Evolutionary conservation across 2,888 invertebrate genomes (phyloP).

Genomic region (Cephus nigrinus): DNA sequence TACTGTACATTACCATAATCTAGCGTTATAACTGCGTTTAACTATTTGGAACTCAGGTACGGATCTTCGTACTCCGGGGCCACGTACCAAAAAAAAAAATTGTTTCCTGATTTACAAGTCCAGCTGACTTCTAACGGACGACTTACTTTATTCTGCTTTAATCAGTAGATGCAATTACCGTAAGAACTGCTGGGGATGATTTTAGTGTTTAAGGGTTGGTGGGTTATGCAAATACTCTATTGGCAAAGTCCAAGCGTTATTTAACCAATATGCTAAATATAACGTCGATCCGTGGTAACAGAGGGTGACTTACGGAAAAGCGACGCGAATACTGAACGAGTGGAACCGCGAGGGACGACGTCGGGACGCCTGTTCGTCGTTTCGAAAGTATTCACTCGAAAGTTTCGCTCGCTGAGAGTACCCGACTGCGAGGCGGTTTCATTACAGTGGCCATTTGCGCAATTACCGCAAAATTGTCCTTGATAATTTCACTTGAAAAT

Average conservation of each 20-base stretch:
- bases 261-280: neutral
- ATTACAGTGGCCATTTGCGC: neutral
- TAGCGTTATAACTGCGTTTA: neutral
- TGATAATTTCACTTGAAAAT: slow-evolving; percentile 1
- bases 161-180: neutral
- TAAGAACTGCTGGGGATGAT: neutral
- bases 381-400: neutral
- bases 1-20: neutral
- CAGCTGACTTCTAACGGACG: neutral
- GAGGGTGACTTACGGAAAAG: neutral
- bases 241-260: neutral
- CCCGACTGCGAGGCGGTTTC: neutral
- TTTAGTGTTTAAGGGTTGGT: neutral
- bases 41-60: neutral
- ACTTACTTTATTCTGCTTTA: neutral
- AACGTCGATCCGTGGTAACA: neutral
- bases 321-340: neutral
- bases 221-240: neutral
- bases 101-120: neutral
- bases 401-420: neutral
- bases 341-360: neutral
- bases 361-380: neutral
- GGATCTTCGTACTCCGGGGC: neutral
- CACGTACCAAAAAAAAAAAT: neutral
- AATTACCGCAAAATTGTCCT: slow-evolving; percentile 3